phyloP scores from a whole-genome alignment of 2,113 vertebrate genomes.

The Phalacrocorax brasilianus region DNA sequence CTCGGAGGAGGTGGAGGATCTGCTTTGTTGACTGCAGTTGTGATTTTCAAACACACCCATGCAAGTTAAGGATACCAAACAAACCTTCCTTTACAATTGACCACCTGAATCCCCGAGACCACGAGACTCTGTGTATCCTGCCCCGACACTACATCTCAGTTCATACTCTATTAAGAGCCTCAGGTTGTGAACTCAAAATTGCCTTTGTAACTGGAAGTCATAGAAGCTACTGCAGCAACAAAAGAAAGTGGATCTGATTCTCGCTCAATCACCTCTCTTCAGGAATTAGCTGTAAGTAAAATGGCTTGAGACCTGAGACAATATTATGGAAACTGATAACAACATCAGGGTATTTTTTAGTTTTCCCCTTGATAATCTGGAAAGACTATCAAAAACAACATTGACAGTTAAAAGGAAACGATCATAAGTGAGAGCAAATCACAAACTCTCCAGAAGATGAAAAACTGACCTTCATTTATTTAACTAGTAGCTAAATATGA shows the following conservation, averaged over 20 bases:
- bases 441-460: neutral
- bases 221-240: neutral
- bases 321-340: neutral
- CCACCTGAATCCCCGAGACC: neutral
- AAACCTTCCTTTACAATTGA: neutral
- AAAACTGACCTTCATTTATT: neutral
- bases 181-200: neutral
- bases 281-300: neutral
- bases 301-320: neutral
- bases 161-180: neutral
- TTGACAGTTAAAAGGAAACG: neutral
- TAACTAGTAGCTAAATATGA: neutral
- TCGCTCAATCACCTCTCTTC: neutral
- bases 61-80: neutral
- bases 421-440: neutral
- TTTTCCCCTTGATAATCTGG: neutral
- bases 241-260: neutral
- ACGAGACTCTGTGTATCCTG: neutral
- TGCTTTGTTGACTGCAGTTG: neutral
- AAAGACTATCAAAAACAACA: neutral
- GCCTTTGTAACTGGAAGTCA: neutral
- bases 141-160: neutral
- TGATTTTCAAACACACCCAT: neutral
- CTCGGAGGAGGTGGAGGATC: neutral
- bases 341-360: neutral